A percentile compares a stretch with the other conserved stretches of the same genome.
These are phyloP conservation scores for Cactoblastis cactorum DNA, from an alignment of 2,888 invertebrate genomes.

Conservation along the genomic window DNA sequence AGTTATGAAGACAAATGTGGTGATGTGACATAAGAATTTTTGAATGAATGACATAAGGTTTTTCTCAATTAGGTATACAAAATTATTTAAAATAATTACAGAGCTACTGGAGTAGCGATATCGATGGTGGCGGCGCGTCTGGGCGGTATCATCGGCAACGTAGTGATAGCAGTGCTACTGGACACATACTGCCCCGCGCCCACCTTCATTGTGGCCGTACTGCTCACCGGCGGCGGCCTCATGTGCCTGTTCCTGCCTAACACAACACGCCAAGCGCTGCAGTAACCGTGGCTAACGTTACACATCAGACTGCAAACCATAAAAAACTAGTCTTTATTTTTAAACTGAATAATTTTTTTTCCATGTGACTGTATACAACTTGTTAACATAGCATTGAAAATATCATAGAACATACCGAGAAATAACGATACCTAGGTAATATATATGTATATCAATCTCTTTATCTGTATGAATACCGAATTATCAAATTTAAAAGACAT, in stretches of 20 bases:
- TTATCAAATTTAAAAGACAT: too few relatives aligned
- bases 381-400: too few relatives aligned
- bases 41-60: too few relatives aligned
- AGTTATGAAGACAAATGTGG: too few relatives aligned
- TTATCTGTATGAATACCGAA: too few relatives aligned
- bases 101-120: slow-evolving; percentile 94
- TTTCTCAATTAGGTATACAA: not conserved
- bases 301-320: not conserved
- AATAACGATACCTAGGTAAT: too few relatives aligned
- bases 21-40: too few relatives aligned
- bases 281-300: slow-evolving; percentile 35
- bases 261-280: slow-evolving; percentile 89
- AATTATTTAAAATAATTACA: slow-evolving; percentile 42
- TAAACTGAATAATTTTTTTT: too few relatives aligned
- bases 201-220: slow-evolving; percentile 92
- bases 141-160: slow-evolving; percentile 92
- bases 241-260: slow-evolving; percentile 93
- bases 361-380: too few relatives aligned
- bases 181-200: slow-evolving; percentile 95
- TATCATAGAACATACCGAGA: too few relatives aligned
- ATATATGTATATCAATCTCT: too few relatives aligned
- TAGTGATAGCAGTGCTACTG: slow-evolving; percentile 92
- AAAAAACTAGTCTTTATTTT: not conserved
- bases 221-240: slow-evolving; percentile 92
- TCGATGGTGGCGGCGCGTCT: slow-evolving; percentile 94